Evolutionary conservation across 1,140 invertebrate genomes (phyloP).

Genomic region (Drosophila gunungcola): DNA sequence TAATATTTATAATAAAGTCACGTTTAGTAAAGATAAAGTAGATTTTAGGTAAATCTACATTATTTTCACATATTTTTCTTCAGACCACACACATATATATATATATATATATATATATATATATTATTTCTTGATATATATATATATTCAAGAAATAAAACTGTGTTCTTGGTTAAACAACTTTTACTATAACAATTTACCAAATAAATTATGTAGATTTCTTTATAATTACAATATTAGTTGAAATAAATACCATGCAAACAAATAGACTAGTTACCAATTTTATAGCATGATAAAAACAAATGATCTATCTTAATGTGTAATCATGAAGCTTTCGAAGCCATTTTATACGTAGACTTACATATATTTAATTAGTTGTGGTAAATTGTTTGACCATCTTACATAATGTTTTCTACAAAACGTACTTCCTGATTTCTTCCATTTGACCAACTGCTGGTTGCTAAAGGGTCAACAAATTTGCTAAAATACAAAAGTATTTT

Average conservation of each 20-base stretch:
- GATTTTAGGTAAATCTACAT: constrained; percentile 27
- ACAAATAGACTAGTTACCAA: constrained; percentile 29
- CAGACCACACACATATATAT: too few species aligned
- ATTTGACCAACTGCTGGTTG: background rate
- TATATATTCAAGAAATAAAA: constrained; percentile 9
- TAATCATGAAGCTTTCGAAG: constrained; percentile 9
- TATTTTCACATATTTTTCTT: constrained; percentile 28
- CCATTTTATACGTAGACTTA: constrained; percentile 1
- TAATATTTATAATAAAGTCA: constrained; percentile 25
- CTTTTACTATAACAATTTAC: constrained; percentile 7
- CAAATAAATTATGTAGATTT: constrained; percentile 34
- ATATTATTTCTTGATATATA: too few species aligned
- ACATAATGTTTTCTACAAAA: background rate
- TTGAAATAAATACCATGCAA: constrained; percentile 15
- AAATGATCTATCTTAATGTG: background rate
- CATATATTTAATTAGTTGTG: constrained; percentile 12
- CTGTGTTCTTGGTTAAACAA: constrained; percentile 23
- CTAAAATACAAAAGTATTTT: background rate
- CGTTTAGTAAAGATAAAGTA: constrained; percentile 30
- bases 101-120: too few species aligned
- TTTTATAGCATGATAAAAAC: constrained; percentile 11
- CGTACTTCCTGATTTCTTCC: constrained; percentile 6
- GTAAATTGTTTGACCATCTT: background rate
- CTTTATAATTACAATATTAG: constrained; percentile 18
- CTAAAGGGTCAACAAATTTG: background rate